These are phyloP conservation scores for Apis mellifera DNA, from an alignment of 1,140 invertebrate genomes.

Conservation along the genomic window DNA sequence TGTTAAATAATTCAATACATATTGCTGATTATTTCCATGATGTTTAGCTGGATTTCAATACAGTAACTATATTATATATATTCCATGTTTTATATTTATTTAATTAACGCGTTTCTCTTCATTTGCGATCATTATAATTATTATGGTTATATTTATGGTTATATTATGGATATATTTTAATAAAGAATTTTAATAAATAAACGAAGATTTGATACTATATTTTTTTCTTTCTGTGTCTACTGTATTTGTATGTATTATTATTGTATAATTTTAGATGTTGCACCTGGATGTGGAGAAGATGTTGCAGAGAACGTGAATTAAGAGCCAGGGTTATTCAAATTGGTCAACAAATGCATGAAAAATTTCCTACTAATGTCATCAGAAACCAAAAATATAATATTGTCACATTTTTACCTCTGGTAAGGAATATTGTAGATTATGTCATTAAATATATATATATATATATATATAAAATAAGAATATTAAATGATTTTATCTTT, in stretches of 20 bases:
- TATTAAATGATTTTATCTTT: slow-evolving; percentile 68
- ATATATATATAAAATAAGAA: not conserved
- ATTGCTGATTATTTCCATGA: not conserved
- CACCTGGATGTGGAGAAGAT: slow-evolving; percentile 85
- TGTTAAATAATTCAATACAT: not conserved
- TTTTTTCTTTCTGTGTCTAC: not conserved
- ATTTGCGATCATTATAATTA: not conserved
- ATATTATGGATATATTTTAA: too few relatives aligned
- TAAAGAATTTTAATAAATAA: not conserved
- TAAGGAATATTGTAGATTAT: slow-evolving; percentile 78
- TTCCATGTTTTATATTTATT: not conserved
- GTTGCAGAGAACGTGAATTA: slow-evolving; percentile 85
- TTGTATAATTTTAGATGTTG: slow-evolving; percentile 80
- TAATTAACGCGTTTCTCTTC: not conserved
- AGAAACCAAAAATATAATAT: slow-evolving; percentile 99
- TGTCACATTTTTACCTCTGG: slow-evolving; percentile 98
- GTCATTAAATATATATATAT: slow-evolving; percentile 46
- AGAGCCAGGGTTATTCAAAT: slow-evolving; percentile 85
- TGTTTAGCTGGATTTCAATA: not conserved
- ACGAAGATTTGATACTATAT: not conserved
- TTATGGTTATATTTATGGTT: too few relatives aligned
- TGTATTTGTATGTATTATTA: not conserved
- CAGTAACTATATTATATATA: not conserved
- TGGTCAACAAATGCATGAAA: slow-evolving; percentile 86
- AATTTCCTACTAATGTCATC: slow-evolving; percentile 97